Percentiles rank a stretch among this genome's conserved stretches.
phyloP scores from a whole-genome alignment of 1,140 invertebrate genomes.

The Cardiocondyla obscurior region DNA sequence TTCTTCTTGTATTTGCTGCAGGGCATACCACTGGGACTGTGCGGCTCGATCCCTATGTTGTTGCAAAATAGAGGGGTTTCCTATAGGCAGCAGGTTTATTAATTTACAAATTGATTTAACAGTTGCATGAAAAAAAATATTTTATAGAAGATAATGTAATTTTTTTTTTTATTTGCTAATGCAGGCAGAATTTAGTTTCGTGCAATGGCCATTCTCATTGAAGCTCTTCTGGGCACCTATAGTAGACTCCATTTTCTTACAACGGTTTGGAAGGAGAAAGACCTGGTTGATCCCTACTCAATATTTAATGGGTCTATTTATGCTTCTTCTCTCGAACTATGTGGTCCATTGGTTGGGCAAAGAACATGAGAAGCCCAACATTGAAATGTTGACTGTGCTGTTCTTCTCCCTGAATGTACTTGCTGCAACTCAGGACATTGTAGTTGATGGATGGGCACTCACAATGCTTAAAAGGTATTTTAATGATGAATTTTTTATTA shows the following conservation, averaged over 20 bases:
- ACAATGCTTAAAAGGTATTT: conserved; percentile 96
- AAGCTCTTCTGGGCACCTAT: conserved; percentile 99
- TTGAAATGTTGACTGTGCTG: conserved; percentile 91
- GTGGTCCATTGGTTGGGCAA: conserved; percentile 91
- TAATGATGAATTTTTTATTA: too few species aligned
- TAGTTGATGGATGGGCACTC: conserved; percentile 99
- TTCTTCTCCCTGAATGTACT: conserved; percentile 98
- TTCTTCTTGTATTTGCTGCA: conserved; percentile 97
- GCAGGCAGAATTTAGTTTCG: conserved; percentile 99
- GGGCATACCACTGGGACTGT: conserved; percentile 97
- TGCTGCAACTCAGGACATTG: conserved; percentile 99
- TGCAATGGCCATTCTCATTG: conserved; percentile 98
- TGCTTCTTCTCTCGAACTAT: conserved; percentile 92
- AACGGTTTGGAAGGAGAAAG: conserved; percentile 95
- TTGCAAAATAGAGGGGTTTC: conserved; percentile 95
- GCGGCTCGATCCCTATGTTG: conserved; percentile 97
- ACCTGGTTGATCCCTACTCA: conserved; percentile 98
- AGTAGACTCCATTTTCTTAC: conserved; percentile 95
- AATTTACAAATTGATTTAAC: background rate
- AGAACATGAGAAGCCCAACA: conserved; percentile 88
- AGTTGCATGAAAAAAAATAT: background rate
- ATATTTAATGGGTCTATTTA: conserved; percentile 92
- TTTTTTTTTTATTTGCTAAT: background rate
- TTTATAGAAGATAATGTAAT: background rate
- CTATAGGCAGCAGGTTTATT: conserved; percentile 94